A percentile compares a stretch with the other conserved stretches of the same genome.
Evolutionary conservation across 1,140 invertebrate genomes (phyloP).

Genomic region (Heterodera carotae): DNA sequence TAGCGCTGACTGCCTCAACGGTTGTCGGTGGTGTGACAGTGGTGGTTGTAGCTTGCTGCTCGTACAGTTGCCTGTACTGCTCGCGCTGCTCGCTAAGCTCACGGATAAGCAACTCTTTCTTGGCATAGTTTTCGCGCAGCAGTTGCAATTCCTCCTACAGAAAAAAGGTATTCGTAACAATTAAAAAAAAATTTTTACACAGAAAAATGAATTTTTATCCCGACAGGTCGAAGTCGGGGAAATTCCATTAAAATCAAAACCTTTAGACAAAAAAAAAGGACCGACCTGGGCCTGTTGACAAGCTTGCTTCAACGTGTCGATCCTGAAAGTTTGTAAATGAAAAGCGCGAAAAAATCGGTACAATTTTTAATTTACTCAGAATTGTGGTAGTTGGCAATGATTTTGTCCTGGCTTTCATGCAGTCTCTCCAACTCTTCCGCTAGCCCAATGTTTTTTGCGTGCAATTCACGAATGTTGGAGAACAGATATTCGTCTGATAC

Average conservation of each 20-base stretch:
- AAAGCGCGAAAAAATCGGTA: neutral
- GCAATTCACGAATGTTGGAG: conserved; percentile 41
- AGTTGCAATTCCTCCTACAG: conserved; percentile 28
- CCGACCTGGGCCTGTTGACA: neutral
- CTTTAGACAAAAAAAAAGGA: neutral
- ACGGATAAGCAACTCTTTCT: conserved; percentile 26
- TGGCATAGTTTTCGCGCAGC: conserved; percentile 30
- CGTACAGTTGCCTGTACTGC: conserved; percentile 37
- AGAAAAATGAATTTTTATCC: no score
- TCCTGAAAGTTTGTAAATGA: conserved; percentile 26
- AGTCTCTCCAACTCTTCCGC: conserved; percentile 27
- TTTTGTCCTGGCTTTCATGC: conserved; percentile 31
- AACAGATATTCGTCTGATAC: conserved; percentile 39
- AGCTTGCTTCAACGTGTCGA: conserved; percentile 25
- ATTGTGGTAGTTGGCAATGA: conserved; percentile 33
- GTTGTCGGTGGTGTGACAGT: conserved; percentile 4
- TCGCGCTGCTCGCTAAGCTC: conserved; percentile 41
- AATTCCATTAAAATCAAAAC: neutral
- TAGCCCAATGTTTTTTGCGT: conserved; percentile 40
- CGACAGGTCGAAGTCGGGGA: no score
- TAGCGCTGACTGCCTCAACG: neutral
- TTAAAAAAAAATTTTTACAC: no score
- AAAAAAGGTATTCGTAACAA: neutral
- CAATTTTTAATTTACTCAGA: conserved; percentile 27
- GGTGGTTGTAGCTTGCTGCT: conserved; percentile 9